Conservation (phyloP, 2,888 invertebrate species). For the Caradrina clavipalpis region DNA sequence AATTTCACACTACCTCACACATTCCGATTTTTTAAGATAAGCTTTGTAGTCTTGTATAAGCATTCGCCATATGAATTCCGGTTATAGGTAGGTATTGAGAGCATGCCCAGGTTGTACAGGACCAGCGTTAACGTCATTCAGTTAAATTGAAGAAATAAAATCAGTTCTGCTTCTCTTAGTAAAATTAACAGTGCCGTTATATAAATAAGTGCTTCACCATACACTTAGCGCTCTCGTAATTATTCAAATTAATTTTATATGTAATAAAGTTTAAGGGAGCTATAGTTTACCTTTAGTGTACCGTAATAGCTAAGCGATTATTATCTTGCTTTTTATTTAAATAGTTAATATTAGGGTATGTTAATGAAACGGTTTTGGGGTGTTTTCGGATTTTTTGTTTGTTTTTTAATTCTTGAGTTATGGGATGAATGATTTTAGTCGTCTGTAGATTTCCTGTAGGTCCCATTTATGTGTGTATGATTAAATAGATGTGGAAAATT, state of each 20-base stretch:
- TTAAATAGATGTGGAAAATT: too few relatives aligned
- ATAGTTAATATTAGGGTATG: conserved; percentile 42
- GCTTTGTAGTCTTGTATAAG: background rate
- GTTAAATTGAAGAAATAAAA: conserved; percentile 68
- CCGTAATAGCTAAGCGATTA: conserved; percentile 44
- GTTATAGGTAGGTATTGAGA: background rate
- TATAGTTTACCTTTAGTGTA: conserved; percentile 52
- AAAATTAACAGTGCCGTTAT: conserved; percentile 68
- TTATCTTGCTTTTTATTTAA: conserved; percentile 43
- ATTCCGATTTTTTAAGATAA: too few relatives aligned
- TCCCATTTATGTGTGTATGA: background rate
- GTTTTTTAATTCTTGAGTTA: background rate
- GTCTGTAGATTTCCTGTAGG: background rate
- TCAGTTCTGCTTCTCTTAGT: conserved; percentile 68
- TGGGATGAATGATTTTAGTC: background rate
- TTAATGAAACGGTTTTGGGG: conserved; percentile 25
- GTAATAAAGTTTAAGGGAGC: conserved; percentile 65
- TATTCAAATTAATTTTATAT: conserved; percentile 68
- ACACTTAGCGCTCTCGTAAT: conserved; percentile 67
- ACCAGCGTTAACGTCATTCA: conserved; percentile 48
- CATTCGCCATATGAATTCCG: background rate
- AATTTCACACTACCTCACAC: too few relatives aligned
- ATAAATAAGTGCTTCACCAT: conserved; percentile 60
- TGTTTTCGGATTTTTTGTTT: conserved; percentile 6
- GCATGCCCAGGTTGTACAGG: background rate